Evolutionary conservation across 1,140 invertebrate species (phyloP), one percentile per base, ranked within the genome.

Genomic region (Drepana arcuata): DNA sequence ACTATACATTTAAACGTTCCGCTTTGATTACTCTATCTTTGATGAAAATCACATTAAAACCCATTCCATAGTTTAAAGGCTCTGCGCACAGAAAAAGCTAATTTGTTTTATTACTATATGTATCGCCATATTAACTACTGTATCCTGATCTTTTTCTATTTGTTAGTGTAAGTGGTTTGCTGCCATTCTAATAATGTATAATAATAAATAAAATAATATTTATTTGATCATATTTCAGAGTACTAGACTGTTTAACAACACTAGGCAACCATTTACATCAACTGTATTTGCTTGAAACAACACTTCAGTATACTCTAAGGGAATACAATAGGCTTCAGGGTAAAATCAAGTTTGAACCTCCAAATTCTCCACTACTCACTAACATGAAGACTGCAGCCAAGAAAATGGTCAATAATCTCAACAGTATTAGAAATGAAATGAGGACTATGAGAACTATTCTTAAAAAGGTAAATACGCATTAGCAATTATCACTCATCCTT

Each of bases 231-330:
- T 10, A 2, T 73, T 73, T 36, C 63, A 83, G 80, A 38, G 57
- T 75, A 2, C 24, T 69, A 14, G 66, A 74, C 34, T 79, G 72
- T 41, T 29, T 83, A 10, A 69, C 67, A n/a, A 42, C 65, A n/a
- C 41, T 79, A n/a, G 80, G 77, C 0, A 64, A 49, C 14, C 75
- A 80, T 31, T 31, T 82, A 16, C 68, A 75, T 42, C 78, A 80
- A 36, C 28, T 82, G 28, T 79, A 79, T 31, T 65, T 79, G n/a
- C 45, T 78, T 34, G 71, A 82, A 37, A 54, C 65, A 1, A 71
- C 72, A 2, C 30, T 82, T 14, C 60, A 66, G 35, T 82, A 82
- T 18, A 42, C 56, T 5, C 24, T 78, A 16, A 54, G 74, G 1
- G 68, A 71, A 16, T 79, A 66, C 14, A 58, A 44, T 26, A 68